Evolutionary conservation across 64 coral and sea anemone genomes (phyloP), one percentile per base, ranked within the genome.

Genomic region (Stichodactyla helianthus): DNA sequence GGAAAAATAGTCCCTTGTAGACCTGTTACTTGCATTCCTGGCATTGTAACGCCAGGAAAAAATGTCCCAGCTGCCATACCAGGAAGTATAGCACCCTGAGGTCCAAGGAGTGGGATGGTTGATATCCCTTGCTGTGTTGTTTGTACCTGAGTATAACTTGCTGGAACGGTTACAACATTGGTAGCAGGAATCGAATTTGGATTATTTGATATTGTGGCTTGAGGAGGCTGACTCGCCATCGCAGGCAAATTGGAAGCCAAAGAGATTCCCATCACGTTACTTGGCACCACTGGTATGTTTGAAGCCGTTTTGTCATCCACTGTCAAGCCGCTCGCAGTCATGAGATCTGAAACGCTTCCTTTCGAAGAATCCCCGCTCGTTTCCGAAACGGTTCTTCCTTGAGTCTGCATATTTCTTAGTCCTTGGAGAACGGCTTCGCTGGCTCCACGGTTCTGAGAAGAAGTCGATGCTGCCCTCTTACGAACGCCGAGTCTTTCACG

Each of bases 401-500:
- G 90, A 26, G 84, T 71, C 74, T 90, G 93, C 77, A 89, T 89
- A 31, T 96, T 96, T 79, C 91, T 90, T 12, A 96, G 90, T 3
- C 94, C 91, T 50, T 90, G 94, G 58, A 96, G 82, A 4, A 96
- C 94, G 44, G 84, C 88, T 82, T 96, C 94, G 62, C 91, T 96
- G 0, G 81, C 91, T 70, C 88, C 88, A 31, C 91, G 91, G 16
- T 63, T 51, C 51, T 96, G 94, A 22, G 93, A 88, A 55, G 89
- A 61, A 52, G 71, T 91, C 79, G 90, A 90, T 6, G 59, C 91
- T 60, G 82, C 60, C 60, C 94, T 85, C 86, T 96, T 96, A 35
- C 94, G 88, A 86, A 93, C 91, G 25, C 94, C 94, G 9, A 96
- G 85, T 51, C 94, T 76, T 57, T 96, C 94, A 89, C 94, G 94